Evolutionary conservation across 2,888 invertebrate species (phyloP).

Genomic region (Apamea anceps): DNA sequence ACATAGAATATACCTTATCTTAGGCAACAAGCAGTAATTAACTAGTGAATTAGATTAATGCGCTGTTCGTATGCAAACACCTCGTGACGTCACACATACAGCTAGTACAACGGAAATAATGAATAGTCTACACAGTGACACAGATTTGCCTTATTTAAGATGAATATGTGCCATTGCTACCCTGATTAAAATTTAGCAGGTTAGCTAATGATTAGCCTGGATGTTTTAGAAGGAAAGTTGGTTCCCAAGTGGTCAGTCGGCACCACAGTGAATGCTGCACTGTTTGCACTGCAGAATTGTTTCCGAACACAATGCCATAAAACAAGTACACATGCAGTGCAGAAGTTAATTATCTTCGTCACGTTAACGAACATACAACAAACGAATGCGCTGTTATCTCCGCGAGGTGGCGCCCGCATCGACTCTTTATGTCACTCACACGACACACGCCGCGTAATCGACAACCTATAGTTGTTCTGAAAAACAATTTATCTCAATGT

Average conservation of each 20-base stretch:
- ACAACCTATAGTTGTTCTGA: constrained; percentile 23
- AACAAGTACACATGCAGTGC: constrained; percentile 7
- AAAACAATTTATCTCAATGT: constrained; percentile 7
- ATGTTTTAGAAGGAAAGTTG: background rate
- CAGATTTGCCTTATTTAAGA: background rate
- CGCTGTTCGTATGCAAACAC: constrained; percentile 24
- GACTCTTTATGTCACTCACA: constrained; percentile 41
- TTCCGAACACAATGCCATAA: background rate
- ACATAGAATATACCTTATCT: constrained; percentile 30
- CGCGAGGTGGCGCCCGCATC: constrained; percentile 48
- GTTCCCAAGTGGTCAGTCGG: background rate
- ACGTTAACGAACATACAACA: constrained; percentile 19
- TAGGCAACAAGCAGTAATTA: constrained; percentile 40
- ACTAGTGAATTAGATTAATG: constrained; percentile 47
- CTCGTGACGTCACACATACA: constrained; percentile 2
- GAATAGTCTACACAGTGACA: background rate
- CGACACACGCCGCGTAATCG: constrained; percentile 2
- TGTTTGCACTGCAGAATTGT: no score
- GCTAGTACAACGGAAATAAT: background rate
- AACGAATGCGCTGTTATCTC: constrained; percentile 37
- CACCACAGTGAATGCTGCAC: no score
- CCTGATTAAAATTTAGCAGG: background rate
- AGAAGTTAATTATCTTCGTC: constrained; percentile 16
- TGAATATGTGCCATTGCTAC: background rate
- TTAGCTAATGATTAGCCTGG: no score